Evolutionary conservation across 2,888 invertebrate genomes (phyloP), one percentile per base, ranked within the genome.

Genomic region (Agrilus biguttatus): DNA sequence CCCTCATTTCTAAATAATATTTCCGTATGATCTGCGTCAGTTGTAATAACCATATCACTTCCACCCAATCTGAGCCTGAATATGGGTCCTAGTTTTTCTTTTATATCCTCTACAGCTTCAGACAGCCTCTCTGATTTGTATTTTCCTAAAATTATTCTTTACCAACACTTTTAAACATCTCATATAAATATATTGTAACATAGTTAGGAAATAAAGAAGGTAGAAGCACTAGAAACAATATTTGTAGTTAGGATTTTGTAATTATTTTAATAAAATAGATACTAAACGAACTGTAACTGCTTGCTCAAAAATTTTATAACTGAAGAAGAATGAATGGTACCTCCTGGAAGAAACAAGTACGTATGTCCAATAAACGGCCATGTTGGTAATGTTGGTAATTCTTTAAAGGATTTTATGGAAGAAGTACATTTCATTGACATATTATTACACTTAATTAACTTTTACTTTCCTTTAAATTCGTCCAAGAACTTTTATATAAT

Each of bases 1-100:
- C 73, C 74, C 54, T 75, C 75, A 43, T 65, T 59, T 43, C 64
- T 61, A 51, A 67, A 72, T 42, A 75, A 57, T 5, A 53, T 59
- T 49, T 63, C 55, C 2, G 72, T 61, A 51, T 72, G 66, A 41
- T 72, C 70, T 2, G 73, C 71, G 53, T 71, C 63, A 42, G 70
- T 68, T 14, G 68, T 57, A 33, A 71, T 56, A 1, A 72, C 59
- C 36, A 74, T 56, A 44, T 70, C 63, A 2, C 65, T 61, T 37
- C 62, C 61, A 19, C 67, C 69, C 14, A 68, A 56, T 10, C 62
- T 59, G 38, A 71, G 49, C 41, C 55, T 58, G 45, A 73, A 70
- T 35, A 75, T 66, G 7, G 69, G 64, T 0, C 75, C 75, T 49
- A 72, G 64, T 43, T 58, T 51, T 45, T 57, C 50, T 47, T 67